These are phyloP conservation scores for Dynastes grantii DNA, from an alignment of 2,888 invertebrate species.

Conservation along the genomic window DNA sequence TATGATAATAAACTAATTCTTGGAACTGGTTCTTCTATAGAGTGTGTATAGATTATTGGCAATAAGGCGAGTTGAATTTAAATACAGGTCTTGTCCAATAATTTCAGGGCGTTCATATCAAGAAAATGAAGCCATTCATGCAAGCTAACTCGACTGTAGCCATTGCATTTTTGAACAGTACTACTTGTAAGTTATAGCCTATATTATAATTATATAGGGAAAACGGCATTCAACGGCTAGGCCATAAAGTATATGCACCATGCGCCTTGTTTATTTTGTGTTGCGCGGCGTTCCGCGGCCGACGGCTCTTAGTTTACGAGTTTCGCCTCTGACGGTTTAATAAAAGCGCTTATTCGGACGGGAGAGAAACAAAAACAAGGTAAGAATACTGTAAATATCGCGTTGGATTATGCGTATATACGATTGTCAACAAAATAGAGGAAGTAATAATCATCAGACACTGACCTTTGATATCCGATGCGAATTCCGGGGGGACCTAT, in stretches of 20 bases:
- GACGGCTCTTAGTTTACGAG: conserved; percentile 39
- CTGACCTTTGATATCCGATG: conserved; percentile 69
- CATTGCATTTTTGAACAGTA: no score
- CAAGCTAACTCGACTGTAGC: conserved; percentile 62
- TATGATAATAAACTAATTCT: conserved; percentile 37
- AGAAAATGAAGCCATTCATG: conserved; percentile 68
- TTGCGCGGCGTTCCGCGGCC: conserved; percentile 30
- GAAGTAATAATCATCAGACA: conserved; percentile 69
- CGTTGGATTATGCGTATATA: conserved; percentile 7
- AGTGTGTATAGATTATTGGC: conserved; percentile 37
- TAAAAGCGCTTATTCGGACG: conserved; percentile 32
- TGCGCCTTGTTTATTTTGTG: conserved; percentile 44
- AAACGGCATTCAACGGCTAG: conserved; percentile 57
- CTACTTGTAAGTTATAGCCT: no score
- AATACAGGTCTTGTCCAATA: conserved; percentile 64
- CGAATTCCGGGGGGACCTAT: conserved; percentile 66
- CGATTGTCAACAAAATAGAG: conserved; percentile 52
- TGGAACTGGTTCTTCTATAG: conserved; percentile 38
- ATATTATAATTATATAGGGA: conserved; percentile 66
- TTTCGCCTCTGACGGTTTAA: conserved; percentile 23
- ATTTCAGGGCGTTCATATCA: conserved; percentile 65
- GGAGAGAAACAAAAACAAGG: neutral
- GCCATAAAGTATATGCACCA: conserved; percentile 50
- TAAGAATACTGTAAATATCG: conserved; percentile 17
- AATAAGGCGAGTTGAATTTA: conserved; percentile 58